Evolutionary conservation across 2,113 vertebrate species (phyloP).

Genomic region (human (Homo sapiens)): DNA sequence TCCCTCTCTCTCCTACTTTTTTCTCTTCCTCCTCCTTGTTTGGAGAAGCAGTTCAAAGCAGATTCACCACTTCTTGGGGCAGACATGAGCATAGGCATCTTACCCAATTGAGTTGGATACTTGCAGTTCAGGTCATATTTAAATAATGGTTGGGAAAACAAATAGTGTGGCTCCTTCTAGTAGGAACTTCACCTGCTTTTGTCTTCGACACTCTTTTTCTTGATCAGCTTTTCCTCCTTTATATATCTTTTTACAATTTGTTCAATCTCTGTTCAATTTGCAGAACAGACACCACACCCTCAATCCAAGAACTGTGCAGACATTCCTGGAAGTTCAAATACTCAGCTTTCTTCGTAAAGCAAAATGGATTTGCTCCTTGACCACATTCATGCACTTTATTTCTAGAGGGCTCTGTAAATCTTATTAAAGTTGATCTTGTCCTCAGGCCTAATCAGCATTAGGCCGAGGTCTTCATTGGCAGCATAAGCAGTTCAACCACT

Average conservation of each 20-base stretch:
- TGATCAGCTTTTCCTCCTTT: slow-evolving; percentile 80
- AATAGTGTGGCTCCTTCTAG: slow-evolving; percentile 90
- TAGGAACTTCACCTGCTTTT: slow-evolving; percentile 90
- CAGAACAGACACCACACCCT: slow-evolving; percentile 90
- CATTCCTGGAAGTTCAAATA: slow-evolving; percentile 90
- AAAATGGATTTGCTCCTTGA: slow-evolving; percentile 92
- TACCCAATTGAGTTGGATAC: slow-evolving; percentile 93
- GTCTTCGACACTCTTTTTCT: slow-evolving; percentile 85
- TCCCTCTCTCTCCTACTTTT: neutral
- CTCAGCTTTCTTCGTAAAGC: slow-evolving; percentile 92
- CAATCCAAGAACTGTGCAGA: slow-evolving; percentile 94
- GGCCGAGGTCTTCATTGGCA: slow-evolving; percentile 90
- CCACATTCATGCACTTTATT: slow-evolving; percentile 88
- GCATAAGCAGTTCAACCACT: slow-evolving; percentile 94
- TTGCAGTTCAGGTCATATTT: slow-evolving; percentile 89
- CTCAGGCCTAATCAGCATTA: slow-evolving; percentile 91
- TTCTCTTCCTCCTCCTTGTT: slow-evolving; percentile 73
- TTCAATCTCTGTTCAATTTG: slow-evolving; percentile 87
- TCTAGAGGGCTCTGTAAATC: slow-evolving; percentile 91
- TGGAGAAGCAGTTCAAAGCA: slow-evolving; percentile 85
- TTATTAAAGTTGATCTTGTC: slow-evolving; percentile 93
- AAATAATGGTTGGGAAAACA: slow-evolving; percentile 90
- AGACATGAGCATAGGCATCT: slow-evolving; percentile 80
- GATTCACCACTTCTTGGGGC: slow-evolving; percentile 77
- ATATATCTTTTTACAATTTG: slow-evolving; percentile 79